phyloP scores from a whole-genome alignment of 2,888 invertebrate species.

The Antheraea yamamai region DNA sequence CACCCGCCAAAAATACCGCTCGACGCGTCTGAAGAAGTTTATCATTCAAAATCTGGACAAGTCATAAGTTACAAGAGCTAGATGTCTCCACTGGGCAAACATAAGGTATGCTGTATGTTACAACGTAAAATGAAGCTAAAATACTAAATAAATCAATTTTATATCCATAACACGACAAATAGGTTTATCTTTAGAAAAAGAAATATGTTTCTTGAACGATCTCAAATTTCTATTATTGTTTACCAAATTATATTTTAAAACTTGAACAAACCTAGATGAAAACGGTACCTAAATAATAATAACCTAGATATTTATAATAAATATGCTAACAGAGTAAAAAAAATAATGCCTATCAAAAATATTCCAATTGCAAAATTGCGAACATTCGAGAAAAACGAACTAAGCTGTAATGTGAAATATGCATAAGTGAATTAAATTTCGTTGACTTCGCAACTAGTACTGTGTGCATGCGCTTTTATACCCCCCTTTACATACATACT shows the following conservation, averaged over 20 bases:
- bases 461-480: conserved; percentile 9
- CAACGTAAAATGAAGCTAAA: neutral
- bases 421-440: conserved; percentile 7
- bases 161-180: no score
- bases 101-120: neutral
- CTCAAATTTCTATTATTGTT: neutral
- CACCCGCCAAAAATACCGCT: no score
- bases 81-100: neutral
- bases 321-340: neutral
- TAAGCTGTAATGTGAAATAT: neutral
- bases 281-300: neutral
- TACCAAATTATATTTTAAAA: neutral
- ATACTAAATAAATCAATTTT: neutral
- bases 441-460: neutral
- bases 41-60: no score
- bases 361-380: neutral
- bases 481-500: conserved; percentile 9
- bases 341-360: neutral
- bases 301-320: neutral
- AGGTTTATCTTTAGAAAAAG: no score
- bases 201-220: no score
- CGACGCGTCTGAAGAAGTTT: no score
- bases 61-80: neutral
- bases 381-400: neutral
- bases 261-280: neutral